Evolutionary conservation across 2,113 vertebrate genomes (phyloP).

Genomic region (Collichthys lucidus): DNA sequence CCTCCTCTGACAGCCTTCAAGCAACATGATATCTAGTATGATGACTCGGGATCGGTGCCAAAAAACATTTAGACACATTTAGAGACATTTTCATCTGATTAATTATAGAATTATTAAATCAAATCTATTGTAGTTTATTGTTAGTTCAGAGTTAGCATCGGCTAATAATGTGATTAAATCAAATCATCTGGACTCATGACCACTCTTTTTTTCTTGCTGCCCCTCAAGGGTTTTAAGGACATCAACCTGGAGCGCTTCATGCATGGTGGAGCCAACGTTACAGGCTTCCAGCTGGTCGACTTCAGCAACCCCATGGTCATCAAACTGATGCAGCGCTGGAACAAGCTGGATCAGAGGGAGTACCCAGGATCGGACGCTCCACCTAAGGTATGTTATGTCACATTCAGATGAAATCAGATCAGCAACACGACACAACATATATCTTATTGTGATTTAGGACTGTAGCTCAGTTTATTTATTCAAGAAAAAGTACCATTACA

Average conservation of each 20-base stretch:
- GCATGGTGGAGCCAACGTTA: slow-evolving; percentile 98
- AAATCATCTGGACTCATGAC: slow-evolving; percentile 17
- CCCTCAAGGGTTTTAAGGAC: slow-evolving; percentile 94
- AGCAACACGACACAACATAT: no score
- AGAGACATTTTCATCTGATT: neutral
- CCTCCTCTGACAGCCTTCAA: neutral
- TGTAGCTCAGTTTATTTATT: no score
- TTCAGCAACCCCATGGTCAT: slow-evolving; percentile 97
- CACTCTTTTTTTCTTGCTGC: neutral
- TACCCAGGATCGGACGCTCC: slow-evolving; percentile 96
- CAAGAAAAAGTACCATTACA: no score
- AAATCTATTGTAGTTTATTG: neutral
- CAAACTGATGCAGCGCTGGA: slow-evolving; percentile 99
- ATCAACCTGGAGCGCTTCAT: slow-evolving; percentile 99
- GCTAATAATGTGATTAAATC: neutral
- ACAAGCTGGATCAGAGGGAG: slow-evolving; percentile 98
- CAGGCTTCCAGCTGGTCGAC: slow-evolving; percentile 98
- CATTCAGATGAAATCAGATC: neutral
- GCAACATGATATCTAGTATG: neutral
- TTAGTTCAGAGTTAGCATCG: neutral
- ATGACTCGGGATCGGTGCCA: neutral
- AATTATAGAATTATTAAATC: neutral
- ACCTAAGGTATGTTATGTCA: slow-evolving; percentile 89
- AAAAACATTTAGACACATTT: neutral
- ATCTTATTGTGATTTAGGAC: neutral